These are phyloP conservation scores for Channa striata DNA, from an alignment of 2,797 vertebrate species.

Conservation along the genomic window DNA sequence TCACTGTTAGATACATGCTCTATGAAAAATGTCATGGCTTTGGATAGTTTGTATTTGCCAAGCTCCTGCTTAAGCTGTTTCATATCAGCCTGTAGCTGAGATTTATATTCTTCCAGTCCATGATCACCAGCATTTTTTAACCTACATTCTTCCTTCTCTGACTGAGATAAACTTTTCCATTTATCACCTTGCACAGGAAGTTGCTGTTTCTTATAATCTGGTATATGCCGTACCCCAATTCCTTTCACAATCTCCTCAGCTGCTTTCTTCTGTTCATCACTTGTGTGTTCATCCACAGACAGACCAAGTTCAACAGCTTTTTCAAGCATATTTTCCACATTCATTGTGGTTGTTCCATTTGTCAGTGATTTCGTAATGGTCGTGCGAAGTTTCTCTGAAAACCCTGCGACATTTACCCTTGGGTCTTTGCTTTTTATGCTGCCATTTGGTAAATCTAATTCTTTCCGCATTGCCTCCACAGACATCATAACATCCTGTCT, in stretches of 20 bases:
- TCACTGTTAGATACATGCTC: not conserved
- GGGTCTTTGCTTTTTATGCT: conserved; percentile 23
- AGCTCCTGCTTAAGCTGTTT: conserved; percentile 41
- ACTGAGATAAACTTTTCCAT: conserved; percentile 46
- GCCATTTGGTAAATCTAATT: conserved; percentile 18
- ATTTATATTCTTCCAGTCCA: conserved; percentile 1
- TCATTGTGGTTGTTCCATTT: rapidly evolving
- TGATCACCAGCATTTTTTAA: rapidly evolving
- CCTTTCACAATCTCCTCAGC: conserved; percentile 3
- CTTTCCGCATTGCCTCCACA: not conserved
- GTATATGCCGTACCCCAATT: not conserved
- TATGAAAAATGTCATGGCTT: conserved; percentile 30
- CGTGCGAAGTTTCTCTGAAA: conserved; percentile 35
- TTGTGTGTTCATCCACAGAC: conserved; percentile 29
- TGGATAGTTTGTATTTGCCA: not conserved
- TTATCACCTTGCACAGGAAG: conserved; percentile 51
- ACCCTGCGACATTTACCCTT: conserved; percentile 12
- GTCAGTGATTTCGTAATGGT: not conserved
- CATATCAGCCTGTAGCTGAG: conserved; percentile 4
- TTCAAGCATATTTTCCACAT: conserved; percentile 7
- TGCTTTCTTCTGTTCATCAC: not conserved
- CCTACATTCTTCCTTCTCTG: conserved; percentile 49
- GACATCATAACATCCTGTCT: not conserved
- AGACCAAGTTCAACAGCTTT: conserved; percentile 56
- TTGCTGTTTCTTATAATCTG: conserved; percentile 38